These are phyloP conservation scores for Pseudopleuronectes americanus DNA, from an alignment of 2,797 vertebrate genomes.

Conservation along the genomic window DNA sequence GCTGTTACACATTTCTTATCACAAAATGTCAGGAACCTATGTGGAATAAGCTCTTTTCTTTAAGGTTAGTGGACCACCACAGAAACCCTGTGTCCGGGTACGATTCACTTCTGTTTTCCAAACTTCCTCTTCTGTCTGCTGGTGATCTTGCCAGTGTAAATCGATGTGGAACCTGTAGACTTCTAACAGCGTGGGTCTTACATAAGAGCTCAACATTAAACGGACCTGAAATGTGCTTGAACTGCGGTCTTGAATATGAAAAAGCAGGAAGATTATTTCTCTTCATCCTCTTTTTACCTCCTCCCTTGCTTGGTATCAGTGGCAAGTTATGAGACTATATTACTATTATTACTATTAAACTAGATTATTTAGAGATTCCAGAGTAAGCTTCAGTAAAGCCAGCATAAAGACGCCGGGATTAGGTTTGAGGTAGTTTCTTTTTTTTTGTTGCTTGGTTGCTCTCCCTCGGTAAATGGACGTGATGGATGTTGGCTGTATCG, in stretches of 20 bases:
- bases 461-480: slow-evolving; percentile 26
- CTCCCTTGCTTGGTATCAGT: slow-evolving; percentile 8
- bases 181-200: slow-evolving; percentile 52
- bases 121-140: slow-evolving; percentile 25
- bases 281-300: slow-evolving; percentile 12
- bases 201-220: slow-evolving; percentile 47
- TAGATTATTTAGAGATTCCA: slow-evolving; percentile 15
- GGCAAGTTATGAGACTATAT: slow-evolving; percentile 26
- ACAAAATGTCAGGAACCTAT: slow-evolving; percentile 10
- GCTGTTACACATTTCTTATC: slow-evolving; percentile 1
- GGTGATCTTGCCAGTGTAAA: no score
- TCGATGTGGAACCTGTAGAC: slow-evolving; percentile 52
- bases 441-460: slow-evolving; percentile 30
- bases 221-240: slow-evolving; percentile 57
- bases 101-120: slow-evolving; percentile 9
- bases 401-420: slow-evolving; percentile 42
- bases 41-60: slow-evolving; percentile 1
- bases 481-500: slow-evolving; percentile 47
- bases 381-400: slow-evolving; percentile 38
- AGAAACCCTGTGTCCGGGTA: slow-evolving; percentile 1
- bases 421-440: slow-evolving; percentile 18
- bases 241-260: slow-evolving; percentile 49
- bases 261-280: slow-evolving; percentile 29
- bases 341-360: slow-evolving; percentile 10
- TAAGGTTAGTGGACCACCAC: not conserved